A percentile compares a stretch with the other conserved stretches of the same genome.
These are phyloP conservation scores for Heteropelma amictum DNA, from an alignment of 2,888 invertebrate genomes.

Conservation along the genomic window DNA sequence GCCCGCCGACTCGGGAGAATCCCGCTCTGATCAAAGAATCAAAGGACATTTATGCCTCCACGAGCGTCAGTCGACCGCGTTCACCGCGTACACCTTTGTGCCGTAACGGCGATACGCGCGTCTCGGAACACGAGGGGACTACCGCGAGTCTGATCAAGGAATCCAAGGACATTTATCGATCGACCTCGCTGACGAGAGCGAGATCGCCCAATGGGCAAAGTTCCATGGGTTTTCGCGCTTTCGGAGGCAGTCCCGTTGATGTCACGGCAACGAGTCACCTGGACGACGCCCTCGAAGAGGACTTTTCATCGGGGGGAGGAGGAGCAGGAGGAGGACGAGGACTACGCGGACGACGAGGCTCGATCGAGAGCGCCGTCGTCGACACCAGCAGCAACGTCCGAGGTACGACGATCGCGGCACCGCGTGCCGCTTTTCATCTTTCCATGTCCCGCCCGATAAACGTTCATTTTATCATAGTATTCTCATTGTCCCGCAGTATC, in stretches of 20 bases:
- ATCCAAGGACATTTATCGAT: slow-evolving; percentile 70
- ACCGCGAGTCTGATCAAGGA: slow-evolving; percentile 68
- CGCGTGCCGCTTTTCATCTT: background rate
- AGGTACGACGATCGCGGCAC: slow-evolving; percentile 59
- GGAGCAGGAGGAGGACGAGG: too few species aligned
- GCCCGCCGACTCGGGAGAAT: slow-evolving; percentile 63
- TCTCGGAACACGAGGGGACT: slow-evolving; percentile 32
- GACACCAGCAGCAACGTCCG: slow-evolving; percentile 76
- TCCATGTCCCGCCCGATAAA: background rate
- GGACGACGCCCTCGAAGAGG: too few species aligned
- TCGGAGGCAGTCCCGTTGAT: slow-evolving; percentile 69
- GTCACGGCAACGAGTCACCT: too few species aligned
- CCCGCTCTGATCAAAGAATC: slow-evolving; percentile 67
- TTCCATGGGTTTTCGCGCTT: slow-evolving; percentile 67
- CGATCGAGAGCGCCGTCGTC: slow-evolving; percentile 69
- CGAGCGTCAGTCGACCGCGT: slow-evolving; percentile 62
- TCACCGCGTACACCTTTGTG: slow-evolving; percentile 65
- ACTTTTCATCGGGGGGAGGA: too few species aligned
- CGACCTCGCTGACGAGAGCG: slow-evolving; percentile 68
- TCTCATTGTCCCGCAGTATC: slow-evolving; percentile 78
- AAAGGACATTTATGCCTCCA: slow-evolving; percentile 66
- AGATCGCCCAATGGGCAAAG: slow-evolving; percentile 69
- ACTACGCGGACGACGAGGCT: slow-evolving; percentile 63
- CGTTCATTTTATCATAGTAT: background rate
- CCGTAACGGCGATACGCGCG: slow-evolving; percentile 42